Percentiles rank a stretch among this genome's conserved stretches.
Evolutionary conservation across 2,888 invertebrate species (phyloP).

Genomic region (Bedellia somnulentella): DNA sequence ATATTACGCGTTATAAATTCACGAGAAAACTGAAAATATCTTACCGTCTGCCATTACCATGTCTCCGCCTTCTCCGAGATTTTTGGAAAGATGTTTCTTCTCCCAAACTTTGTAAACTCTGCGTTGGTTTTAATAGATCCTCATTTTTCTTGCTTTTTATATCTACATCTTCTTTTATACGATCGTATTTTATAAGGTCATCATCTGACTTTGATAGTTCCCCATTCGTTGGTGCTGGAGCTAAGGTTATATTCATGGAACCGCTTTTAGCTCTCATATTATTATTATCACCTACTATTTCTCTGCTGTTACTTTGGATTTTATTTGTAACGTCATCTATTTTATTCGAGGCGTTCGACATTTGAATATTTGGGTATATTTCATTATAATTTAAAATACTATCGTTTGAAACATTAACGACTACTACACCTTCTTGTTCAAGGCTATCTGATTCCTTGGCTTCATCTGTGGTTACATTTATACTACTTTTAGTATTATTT

Average conservation of each 20-base stretch:
- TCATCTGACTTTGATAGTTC: slow-evolving; percentile 38
- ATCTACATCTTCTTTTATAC: slow-evolving; percentile 14
- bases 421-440: slow-evolving; percentile 52
- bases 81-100: slow-evolving; percentile 18
- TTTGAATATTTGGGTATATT: slow-evolving; percentile 36
- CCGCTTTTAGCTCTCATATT: slow-evolving; percentile 42
- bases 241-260: slow-evolving; percentile 45
- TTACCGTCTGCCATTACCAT: slow-evolving; percentile 47
- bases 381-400: slow-evolving; percentile 50
- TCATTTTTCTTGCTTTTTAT: slow-evolving; percentile 26
- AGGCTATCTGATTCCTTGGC: slow-evolving; percentile 48
- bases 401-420: slow-evolving; percentile 46
- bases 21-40: too few relatives aligned
- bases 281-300: slow-evolving; percentile 52
- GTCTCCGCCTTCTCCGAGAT: slow-evolving; percentile 24
- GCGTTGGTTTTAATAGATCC: slow-evolving; percentile 36
- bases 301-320: slow-evolving; percentile 57
- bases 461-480: slow-evolving; percentile 27
- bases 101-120: slow-evolving; percentile 37
- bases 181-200: slow-evolving; percentile 13
- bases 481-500: slow-evolving; percentile 9
- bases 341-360: slow-evolving; percentile 37
- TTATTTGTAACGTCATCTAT: slow-evolving; percentile 53
- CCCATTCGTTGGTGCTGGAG: slow-evolving; percentile 49
- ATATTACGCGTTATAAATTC: too few relatives aligned